Evolutionary conservation across 1,140 invertebrate genomes (phyloP), one percentile per base, ranked within the genome.

Genomic region (Notospermus geniculatus): DNA sequence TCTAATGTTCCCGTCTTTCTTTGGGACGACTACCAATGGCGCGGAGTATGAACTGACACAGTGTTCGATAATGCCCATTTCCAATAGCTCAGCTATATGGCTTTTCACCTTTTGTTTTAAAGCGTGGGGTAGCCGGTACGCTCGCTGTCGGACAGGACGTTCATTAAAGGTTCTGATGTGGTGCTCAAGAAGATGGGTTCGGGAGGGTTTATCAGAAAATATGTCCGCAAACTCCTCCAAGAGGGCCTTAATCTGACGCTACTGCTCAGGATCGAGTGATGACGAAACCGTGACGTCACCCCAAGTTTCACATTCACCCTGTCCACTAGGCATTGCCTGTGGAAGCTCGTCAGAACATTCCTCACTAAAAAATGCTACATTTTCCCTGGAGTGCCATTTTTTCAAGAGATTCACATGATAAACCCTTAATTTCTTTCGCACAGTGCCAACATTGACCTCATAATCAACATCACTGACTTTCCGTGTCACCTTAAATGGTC

Each of bases 11-110:
- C 78, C 80, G 65, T 85, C 73, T 1, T 72, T 55, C 61, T 86
- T 86, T 22, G 72, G 32, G 0, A 85, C 79, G 1, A 79, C 69
- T 0, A 86, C 84, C 19, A 86, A 66, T 4, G 84, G 84, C 1
- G 83, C 80, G 7, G 77, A 82, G 80, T 82, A 86, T 27, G 83
- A 75, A 19, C 75, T 78, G 58, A 64, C 60, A 45, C 76, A 70
- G 54, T 66, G 68, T 54, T 67, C 60, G 43, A 83, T 78, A 23
- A 80, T 70, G 23, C 77, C 77, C 46, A 76, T 60, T 22, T 63
- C 32, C 19, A 75, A 66, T 54, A 84, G 64, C 17, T 65, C 65
- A 13, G 72, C 61, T 11, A 83, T 60, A 69, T 83, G 74, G 17
- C 71, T 43, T 2, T 81, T 70, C 13, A 83, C 64, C 41, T 71